Evolutionary conservation across 2,113 vertebrate species (phyloP), one percentile per base, ranked within the genome.

Genomic region (Anolis sagrei): DNA sequence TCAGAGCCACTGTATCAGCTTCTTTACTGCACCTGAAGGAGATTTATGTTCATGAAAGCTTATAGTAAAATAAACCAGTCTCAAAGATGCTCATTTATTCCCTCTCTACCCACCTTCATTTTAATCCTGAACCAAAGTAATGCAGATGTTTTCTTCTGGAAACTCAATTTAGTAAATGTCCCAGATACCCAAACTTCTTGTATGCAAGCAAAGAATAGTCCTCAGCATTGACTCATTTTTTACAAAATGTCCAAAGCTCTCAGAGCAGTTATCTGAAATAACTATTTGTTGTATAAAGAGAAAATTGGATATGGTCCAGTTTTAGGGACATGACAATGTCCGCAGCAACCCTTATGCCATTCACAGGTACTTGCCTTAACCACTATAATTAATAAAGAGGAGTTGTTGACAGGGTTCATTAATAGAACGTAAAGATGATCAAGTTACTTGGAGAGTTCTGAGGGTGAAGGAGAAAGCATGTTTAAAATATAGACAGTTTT

Each of bases 321-420:
- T 69, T 32, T 36, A 19, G 69, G 62, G 51, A 80, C 77, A 76
- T 80, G 77, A 66, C 78, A 62, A 73, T 74, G 84, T 64, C 54
- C 64, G 23, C 58, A 80, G 21, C 69, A 80, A 49, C 54, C 39
- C 36, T 49, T 44, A 14, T 85, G 83, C 86, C 86, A 88, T 19
- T 92, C 93, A 89, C 69, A 85, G 77, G 90, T 87, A 86, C 76
- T 74, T 80, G 36, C 54, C 27, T 64, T 88, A 90, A 84, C 4
- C 9, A 70, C 61, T 89, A 86, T 61, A 89, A 89, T 81, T 91
- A 91, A 87, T 68, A 86, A 79, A 94, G 76, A 83, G 81, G 80
- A 89, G 82, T 44, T 80, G 87, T 86, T 94, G 88, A 89, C 81
- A 87, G 80, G 81, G 81, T 88, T 92, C 84, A 76, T 29, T 92